Evolutionary conservation across 2,888 invertebrate species (phyloP).

Genomic region (Drosophila cracens): DNA sequence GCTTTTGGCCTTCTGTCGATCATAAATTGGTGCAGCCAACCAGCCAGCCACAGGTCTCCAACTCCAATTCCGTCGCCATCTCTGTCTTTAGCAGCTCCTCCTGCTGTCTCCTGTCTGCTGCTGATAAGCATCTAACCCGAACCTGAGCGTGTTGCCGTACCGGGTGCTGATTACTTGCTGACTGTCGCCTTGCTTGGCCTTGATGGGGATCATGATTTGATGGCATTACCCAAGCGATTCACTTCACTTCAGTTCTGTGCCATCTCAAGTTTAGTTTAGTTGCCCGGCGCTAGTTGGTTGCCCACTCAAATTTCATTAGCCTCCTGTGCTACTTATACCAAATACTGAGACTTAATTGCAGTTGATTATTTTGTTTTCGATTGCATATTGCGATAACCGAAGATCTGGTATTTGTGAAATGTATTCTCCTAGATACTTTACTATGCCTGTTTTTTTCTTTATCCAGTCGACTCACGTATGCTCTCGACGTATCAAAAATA

Average conservation of each 20-base stretch:
- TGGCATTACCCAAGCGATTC: slow-evolving; percentile 42
- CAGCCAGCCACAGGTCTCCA: slow-evolving; percentile 31
- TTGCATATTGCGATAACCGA: slow-evolving; percentile 41
- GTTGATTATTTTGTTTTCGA: slow-evolving; percentile 57
- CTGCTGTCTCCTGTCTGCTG: slow-evolving; percentile 55
- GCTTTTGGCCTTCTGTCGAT: slow-evolving; percentile 69
- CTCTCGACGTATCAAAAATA: not conserved
- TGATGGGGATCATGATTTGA: slow-evolving; percentile 70
- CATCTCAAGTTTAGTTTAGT: slow-evolving; percentile 10
- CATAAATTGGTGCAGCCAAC: slow-evolving; percentile 74
- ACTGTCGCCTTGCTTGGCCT: slow-evolving; percentile 65
- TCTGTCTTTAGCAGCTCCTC: slow-evolving; percentile 32
- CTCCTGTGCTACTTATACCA: slow-evolving; percentile 62
- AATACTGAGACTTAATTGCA: slow-evolving; percentile 45
- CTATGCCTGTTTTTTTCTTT: not conserved
- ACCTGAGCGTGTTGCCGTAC: slow-evolving; percentile 32
- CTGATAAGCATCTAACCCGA: slow-evolving; percentile 69
- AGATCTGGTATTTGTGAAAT: slow-evolving; percentile 14
- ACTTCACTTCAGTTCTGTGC: not conserved
- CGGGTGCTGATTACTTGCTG: slow-evolving; percentile 69
- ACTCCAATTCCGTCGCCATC: slow-evolving; percentile 3
- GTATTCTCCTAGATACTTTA: not conserved
- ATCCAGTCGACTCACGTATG: not conserved
- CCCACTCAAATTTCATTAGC: slow-evolving; percentile 71
- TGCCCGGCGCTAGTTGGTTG: slow-evolving; percentile 43